Evolutionary conservation across 1,140 invertebrate genomes (phyloP).

Genomic region (Caenorhabditis elegans): WBcel235 BX284606.5:4567001-4567500

Average conservation of each 20-base stretch:
- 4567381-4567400: no score
- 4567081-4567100: constrained; percentile 70
- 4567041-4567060: constrained; percentile 39
- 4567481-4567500: constrained; percentile 72
- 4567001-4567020: constrained; percentile 60
- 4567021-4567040: constrained; percentile 24
- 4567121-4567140: constrained; percentile 69
- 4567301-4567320: neutral
- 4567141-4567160: constrained; percentile 65
- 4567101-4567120: constrained; percentile 70
- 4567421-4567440: neutral
- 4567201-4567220: constrained; percentile 63
- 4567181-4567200: constrained; percentile 70
- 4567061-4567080: constrained; percentile 67
- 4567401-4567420: neutral
- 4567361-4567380: no score
- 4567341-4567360: neutral
- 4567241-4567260: neutral
- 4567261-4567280: neutral
- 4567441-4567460: neutral
- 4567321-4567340: constrained; percentile 18
- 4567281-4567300: neutral
- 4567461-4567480: constrained; percentile 69
- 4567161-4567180: constrained; percentile 48
- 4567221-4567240: neutral